Evolutionary conservation across 2,113 vertebrate genomes (phyloP), one percentile per base, ranked within the genome.

Genomic region (Rhadina sibilatrix): DNA sequence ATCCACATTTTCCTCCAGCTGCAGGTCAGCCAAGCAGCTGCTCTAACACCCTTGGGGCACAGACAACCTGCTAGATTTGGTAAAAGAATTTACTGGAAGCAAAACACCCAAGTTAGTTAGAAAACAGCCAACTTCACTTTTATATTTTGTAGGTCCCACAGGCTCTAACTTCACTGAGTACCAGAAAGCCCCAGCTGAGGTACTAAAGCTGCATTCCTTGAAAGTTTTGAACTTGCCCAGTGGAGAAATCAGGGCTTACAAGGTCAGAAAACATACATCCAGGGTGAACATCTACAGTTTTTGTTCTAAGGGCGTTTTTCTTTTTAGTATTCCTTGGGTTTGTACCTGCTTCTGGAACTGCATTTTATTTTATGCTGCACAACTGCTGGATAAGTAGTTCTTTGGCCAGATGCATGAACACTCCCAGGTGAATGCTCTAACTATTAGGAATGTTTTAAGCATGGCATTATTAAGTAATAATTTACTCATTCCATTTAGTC

Each of bases 401-500:
- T 83, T 47, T 69, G 66, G 61, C 46, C 88, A 66, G 52, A 65
- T 77, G 57, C 17, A 33, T 70, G 86, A 93, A 81, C 49, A 31
- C 46, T 92, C 83, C 68, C 69, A 89, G 79, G 79, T 95, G 89
- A 81, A 88, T 83, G 70, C 75, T 81, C 46, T 56, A 95, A 89
- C 86, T 94, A 68, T 93, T 82, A 93, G 83, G 46, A 89, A 84
- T 84, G 83, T 78, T 96, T 95, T 87, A 95, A 94, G 76, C 80
- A 38, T 71, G 64, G 33, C 56, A 92, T 94, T 96, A 95, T 95
- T 86, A 95, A 90, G 69, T 80, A 84, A 90, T 93, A 96, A 95
- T 94, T 92, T 94, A 94, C 86, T 91, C 77, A 93, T 82, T 40
- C 81, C 66, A 82, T 95, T 95, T 94, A 92, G 84, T 63, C 78